Conservation (phyloP, 2,888 invertebrate species). For the Microctonus brassicae region DNA sequence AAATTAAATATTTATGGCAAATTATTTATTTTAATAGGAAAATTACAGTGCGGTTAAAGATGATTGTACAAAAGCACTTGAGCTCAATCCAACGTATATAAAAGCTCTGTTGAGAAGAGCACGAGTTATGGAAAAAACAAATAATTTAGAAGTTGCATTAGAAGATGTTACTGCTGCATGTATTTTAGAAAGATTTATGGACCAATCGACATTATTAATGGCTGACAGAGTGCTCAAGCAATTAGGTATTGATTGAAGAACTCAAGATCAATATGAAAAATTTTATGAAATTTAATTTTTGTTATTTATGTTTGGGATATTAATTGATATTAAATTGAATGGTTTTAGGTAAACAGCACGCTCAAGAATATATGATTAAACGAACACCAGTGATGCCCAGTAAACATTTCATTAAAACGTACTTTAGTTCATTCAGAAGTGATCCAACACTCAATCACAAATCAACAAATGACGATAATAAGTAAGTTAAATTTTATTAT, state of each 20-base stretch:
- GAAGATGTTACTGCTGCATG: constrained; percentile 96
- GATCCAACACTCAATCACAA: constrained; percentile 80
- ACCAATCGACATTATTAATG: constrained; percentile 82
- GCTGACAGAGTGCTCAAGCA: constrained; percentile 92
- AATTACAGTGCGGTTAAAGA: constrained; percentile 87
- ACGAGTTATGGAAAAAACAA: constrained; percentile 84
- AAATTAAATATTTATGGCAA: too few species aligned
- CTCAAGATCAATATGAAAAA: background rate
- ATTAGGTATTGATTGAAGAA: constrained; percentile 72
- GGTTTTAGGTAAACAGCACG: constrained; percentile 74
- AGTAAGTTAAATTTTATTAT: constrained; percentile 30
- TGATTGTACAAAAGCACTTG: constrained; percentile 89
- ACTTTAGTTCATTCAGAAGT: constrained; percentile 88
- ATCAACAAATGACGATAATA: constrained; percentile 29
- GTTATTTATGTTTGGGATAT: background rate
- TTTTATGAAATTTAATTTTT: constrained; percentile 1
- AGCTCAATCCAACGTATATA: constrained; percentile 86
- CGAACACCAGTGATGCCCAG: constrained; percentile 85
- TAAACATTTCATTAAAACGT: constrained; percentile 86
- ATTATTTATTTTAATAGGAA: constrained; percentile 67
- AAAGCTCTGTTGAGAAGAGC: constrained; percentile 90
- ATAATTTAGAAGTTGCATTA: constrained; percentile 83
- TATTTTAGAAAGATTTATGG: constrained; percentile 89
- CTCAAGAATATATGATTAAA: constrained; percentile 79
- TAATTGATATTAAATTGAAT: constrained; percentile 1